A percentile compares a stretch with the other conserved stretches of the same genome.
Evolutionary conservation across 1,140 invertebrate species (phyloP).

Genomic region (Calephelis virginiensis): DNA sequence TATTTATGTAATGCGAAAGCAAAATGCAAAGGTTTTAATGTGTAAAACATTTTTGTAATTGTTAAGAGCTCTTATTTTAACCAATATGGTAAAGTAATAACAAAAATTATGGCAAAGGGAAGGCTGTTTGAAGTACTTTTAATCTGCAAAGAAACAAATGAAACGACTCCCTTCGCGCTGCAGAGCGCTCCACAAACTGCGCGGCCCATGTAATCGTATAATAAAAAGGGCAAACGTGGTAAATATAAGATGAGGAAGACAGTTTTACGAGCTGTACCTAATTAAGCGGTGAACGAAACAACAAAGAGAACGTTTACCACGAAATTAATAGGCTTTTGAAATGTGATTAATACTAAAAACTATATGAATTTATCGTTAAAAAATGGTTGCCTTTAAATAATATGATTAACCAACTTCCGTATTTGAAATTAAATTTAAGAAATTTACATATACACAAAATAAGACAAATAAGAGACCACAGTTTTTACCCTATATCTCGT

Average conservation of each 20-base stretch:
- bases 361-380: slow-evolving; percentile 3
- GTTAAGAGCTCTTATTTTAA: slow-evolving; percentile 8
- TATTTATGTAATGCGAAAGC: slow-evolving; percentile 18
- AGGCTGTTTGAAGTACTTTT: slow-evolving; percentile 51
- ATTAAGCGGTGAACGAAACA: slow-evolving; percentile 77
- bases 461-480: too few relatives aligned
- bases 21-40: slow-evolving; percentile 19
- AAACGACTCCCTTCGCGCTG: slow-evolving; percentile 71
- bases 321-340: slow-evolving; percentile 46
- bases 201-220: slow-evolving; percentile 77
- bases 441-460: too few relatives aligned
- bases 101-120: slow-evolving; percentile 19
- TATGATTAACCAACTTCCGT: too few relatives aligned
- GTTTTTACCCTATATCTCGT: too few relatives aligned
- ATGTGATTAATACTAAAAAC: slow-evolving; percentile 27
- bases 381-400: background rate
- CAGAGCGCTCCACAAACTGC: slow-evolving; percentile 70
- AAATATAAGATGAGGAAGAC: slow-evolving; percentile 79
- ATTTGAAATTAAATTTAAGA: too few relatives aligned
- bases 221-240: slow-evolving; percentile 79
- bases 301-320: slow-evolving; percentile 69
- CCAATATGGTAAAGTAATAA: slow-evolving; percentile 6
- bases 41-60: slow-evolving; percentile 14
- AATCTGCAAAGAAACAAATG: slow-evolving; percentile 77
- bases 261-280: slow-evolving; percentile 78